Percentiles rank a stretch among this genome's conserved stretches.
Evolutionary conservation across 2,797 vertebrate genomes (phyloP).

Genomic region (Picus viridis): DNA sequence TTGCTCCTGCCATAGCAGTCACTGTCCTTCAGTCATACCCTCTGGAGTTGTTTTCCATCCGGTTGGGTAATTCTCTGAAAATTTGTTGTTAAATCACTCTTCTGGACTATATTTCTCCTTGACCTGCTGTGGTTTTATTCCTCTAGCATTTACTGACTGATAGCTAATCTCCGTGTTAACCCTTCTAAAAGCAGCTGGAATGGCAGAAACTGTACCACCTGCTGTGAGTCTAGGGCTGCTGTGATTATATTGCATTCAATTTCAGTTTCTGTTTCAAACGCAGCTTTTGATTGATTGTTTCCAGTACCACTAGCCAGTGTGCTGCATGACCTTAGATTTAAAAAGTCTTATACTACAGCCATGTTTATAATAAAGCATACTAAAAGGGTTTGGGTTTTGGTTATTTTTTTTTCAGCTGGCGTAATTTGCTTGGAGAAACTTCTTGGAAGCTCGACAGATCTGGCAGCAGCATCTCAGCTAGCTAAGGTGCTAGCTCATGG

Average conservation of each 20-base stretch:
- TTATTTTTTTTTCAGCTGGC: background rate
- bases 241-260: background rate
- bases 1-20: background rate
- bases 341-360: background rate
- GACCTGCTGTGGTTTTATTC: slow-evolving; percentile 15
- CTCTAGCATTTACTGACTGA: background rate
- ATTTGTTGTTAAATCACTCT: background rate
- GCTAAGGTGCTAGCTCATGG: background rate
- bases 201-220: background rate
- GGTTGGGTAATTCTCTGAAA: slow-evolving; percentile 20
- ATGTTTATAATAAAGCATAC: background rate
- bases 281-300: background rate
- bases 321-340: background rate
- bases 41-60: background rate
- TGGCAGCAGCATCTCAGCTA: background rate
- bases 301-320: background rate
- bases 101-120: slow-evolving; percentile 15
- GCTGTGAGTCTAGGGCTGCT: background rate
- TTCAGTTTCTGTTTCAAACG: slow-evolving; percentile 5
- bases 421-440: background rate
- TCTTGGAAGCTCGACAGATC: background rate
- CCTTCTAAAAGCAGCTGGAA: slow-evolving; percentile 11
- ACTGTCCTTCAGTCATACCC: background rate
- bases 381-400: background rate
- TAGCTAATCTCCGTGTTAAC: background rate